Evolutionary conservation across 2,888 invertebrate species (phyloP).

Genomic region (Leptothorax acervorum): DNA sequence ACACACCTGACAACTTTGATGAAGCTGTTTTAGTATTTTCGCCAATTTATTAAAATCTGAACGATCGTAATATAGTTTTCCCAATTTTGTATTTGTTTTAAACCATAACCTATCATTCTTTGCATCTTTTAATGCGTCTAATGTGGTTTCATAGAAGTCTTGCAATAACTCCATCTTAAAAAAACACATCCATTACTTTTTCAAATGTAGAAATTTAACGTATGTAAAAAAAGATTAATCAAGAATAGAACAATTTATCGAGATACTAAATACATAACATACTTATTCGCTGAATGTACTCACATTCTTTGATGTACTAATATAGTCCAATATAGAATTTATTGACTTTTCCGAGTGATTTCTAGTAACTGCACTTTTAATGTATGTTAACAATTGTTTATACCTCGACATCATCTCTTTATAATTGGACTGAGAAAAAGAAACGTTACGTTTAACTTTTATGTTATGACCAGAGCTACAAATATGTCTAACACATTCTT

Average conservation of each 20-base stretch:
- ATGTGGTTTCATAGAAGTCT: constrained; percentile 98
- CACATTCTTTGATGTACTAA: constrained; percentile 99
- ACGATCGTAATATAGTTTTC: constrained; percentile 98
- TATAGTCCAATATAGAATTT: constrained; percentile 99
- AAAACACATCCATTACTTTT: constrained; percentile 68
- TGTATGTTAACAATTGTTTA: constrained; percentile 98
- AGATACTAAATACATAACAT: constrained; percentile 35
- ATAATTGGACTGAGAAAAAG: constrained; percentile 91
- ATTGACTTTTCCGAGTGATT: constrained; percentile 99
- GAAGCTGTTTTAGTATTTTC: constrained; percentile 98
- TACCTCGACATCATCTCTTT: constrained; percentile 98
- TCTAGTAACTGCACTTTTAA: constrained; percentile 99
- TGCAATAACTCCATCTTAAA: constrained; percentile 97
- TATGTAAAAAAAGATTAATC: not conserved
- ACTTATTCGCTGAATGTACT: constrained; percentile 81
- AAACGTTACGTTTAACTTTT: constrained; percentile 4
- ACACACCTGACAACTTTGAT: constrained; percentile 96
- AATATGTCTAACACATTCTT: not conserved
- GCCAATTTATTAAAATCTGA: constrained; percentile 97
- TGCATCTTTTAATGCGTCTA: constrained; percentile 98
- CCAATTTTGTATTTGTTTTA: constrained; percentile 99
- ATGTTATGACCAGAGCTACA: not conserved
- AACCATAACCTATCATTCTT: constrained; percentile 99
- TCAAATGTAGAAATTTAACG: not conserved
- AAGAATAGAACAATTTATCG: not conserved